Evolutionary conservation across 2,888 invertebrate species (phyloP), one percentile per base, ranked within the genome.

Genomic region (Drosophila phalerata): DNA sequence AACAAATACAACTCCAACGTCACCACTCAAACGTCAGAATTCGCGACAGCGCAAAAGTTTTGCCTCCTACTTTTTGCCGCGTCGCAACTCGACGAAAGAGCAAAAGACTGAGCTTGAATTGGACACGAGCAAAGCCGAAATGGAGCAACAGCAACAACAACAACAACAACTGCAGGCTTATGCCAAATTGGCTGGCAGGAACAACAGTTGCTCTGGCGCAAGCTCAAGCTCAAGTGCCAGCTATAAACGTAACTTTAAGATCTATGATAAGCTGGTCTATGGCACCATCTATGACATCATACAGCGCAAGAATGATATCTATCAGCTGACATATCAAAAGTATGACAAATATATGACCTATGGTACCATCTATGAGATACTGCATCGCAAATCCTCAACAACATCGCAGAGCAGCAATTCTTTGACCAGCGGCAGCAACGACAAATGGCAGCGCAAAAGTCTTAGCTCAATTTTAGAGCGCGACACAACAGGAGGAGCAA

Each of bases 291-390:
- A 93, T 77, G 93, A 93, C 72, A 93, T 93, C 30, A 92, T 93
- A 34, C 93, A 93, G 75, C 90, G 91, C 11, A 93, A 93, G 73
- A 92, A 92, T 49, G 92, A 93, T 76, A 92, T 92, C 30, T 92
- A 92, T 79, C 91, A 90, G 69, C 68, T 91, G 76, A 92, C 92
- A 11, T 91, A 91, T 77, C 91, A 92, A 64, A 92, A 92, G 62
- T 93, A 92, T 71, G 93, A 93, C 79, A 92, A 93, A 61, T 93
- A 93, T 70, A 93, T 93, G 93, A 93, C 93, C 30, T 93, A 93
- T 69, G 93, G 93, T 61, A 93, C 93, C 51, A 92, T 93, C 58
- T 93, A 93, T 75, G 93, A 93, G 78, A 93, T 93, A 73, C 67
- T 93, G 40, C 93, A 93, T 76, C 91, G 92, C 34, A 93, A 93